Conservation (phyloP, 1,140 invertebrate genomes). For the Nephila pilipes region DNA sequence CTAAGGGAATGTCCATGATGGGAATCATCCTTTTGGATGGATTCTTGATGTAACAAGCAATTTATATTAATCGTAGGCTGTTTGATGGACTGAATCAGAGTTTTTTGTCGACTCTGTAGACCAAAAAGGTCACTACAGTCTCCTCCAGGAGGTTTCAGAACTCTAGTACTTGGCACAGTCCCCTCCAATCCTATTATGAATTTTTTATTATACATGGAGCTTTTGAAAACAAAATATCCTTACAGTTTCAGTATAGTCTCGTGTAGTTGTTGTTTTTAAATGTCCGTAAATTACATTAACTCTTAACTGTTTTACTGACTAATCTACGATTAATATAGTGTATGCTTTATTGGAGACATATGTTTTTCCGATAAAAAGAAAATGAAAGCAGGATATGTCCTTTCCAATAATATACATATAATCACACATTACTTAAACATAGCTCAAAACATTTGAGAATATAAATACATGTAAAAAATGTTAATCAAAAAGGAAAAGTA, state of each 20-base stretch:
- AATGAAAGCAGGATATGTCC: too few species aligned
- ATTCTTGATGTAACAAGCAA: not conserved
- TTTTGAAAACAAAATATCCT: not conserved
- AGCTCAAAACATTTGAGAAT: too few species aligned
- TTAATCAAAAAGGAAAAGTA: too few species aligned
- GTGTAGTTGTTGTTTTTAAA: not conserved
- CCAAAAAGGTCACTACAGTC: constrained; percentile 49
- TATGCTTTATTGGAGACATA: too few species aligned
- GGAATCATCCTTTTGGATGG: not conserved
- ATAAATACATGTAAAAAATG: too few species aligned
- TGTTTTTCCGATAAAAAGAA: too few species aligned
- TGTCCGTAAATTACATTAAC: not conserved
- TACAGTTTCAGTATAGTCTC: not conserved
- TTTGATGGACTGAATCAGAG: not conserved
- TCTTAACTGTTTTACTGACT: not conserved
- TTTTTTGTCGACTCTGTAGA: constrained; percentile 24
- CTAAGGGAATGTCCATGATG: not conserved
- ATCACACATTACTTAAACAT: too few species aligned
- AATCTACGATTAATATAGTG: too few species aligned
- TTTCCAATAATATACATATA: too few species aligned
- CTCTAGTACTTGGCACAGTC: constrained; percentile 38
- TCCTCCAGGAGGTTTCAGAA: constrained; percentile 59
- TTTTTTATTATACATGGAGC: constrained; percentile 12
- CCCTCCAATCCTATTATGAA: constrained; percentile 46
- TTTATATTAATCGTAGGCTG: not conserved